Percentiles rank a stretch among this genome's conserved stretches.
Evolutionary conservation across 1,140 invertebrate species (phyloP).

Genomic region (Leptinotarsa defecta): DNA sequence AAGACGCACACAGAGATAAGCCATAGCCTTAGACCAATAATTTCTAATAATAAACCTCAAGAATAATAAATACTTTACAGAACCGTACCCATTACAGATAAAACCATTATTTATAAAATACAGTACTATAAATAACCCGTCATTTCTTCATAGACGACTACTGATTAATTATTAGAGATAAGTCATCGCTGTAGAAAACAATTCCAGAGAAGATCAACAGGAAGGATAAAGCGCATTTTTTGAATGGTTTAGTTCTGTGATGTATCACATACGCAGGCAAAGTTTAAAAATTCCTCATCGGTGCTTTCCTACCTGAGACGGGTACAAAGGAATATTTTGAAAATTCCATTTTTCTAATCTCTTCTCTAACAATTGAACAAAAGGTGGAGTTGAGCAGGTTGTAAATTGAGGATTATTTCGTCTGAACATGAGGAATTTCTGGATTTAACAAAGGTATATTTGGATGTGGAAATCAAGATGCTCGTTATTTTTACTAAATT

Average conservation of each 20-base stretch:
- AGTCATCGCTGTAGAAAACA: constrained; percentile 6
- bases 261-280: background rate
- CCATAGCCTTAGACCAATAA: background rate
- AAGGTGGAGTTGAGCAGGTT: too few relatives aligned
- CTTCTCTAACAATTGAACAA: constrained; percentile 15
- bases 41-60: background rate
- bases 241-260: background rate
- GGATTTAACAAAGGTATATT: too few relatives aligned
- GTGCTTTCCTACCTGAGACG: background rate
- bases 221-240: constrained; percentile 3
- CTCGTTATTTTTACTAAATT: too few relatives aligned
- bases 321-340: constrained; percentile 17
- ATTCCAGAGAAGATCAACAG: background rate
- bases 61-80: background rate
- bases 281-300: background rate
- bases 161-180: background rate
- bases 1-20: background rate
- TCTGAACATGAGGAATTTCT: too few relatives aligned
- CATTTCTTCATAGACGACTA: background rate
- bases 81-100: background rate
- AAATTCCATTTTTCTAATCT: constrained; percentile 25
- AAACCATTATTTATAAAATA: background rate
- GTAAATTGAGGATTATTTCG: too few relatives aligned
- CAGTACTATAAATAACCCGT: background rate
- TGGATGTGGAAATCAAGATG: too few relatives aligned